phyloP scores from a whole-genome alignment of 2,797 vertebrate species.

The Aeoliscus strigatus region DNA sequence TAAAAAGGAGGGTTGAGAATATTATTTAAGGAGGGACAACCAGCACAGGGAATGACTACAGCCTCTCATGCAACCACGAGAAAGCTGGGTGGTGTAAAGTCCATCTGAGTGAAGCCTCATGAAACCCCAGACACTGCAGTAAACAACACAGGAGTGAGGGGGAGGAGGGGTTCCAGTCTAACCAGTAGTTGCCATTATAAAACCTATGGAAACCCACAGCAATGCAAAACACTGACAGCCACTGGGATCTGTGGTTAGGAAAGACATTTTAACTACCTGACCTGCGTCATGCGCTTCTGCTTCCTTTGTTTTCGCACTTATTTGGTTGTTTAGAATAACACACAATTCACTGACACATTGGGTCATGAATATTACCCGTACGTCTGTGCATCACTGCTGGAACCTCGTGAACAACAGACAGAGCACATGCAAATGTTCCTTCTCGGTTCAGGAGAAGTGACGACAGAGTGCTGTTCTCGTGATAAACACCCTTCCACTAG shows the following conservation, averaged over 20 bases:
- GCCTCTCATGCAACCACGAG: conserved; percentile 13
- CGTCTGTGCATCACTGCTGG: too few relatives aligned
- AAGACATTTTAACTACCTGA: conserved; percentile 35
- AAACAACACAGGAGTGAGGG: conserved; percentile 18
- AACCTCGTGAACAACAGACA: too few relatives aligned
- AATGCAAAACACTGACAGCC: conserved; percentile 38
- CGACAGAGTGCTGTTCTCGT: too few relatives aligned
- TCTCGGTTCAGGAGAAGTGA: too few relatives aligned
- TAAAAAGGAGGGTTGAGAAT: conserved; percentile 13
- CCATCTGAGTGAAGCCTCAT: conserved; percentile 2
- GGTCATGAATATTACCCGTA: conserved; percentile 9
- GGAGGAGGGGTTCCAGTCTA: conserved; percentile 36
- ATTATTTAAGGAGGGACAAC: conserved; percentile 6
- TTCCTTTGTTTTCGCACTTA: conserved; percentile 36
- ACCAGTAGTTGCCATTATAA: conserved; percentile 47
- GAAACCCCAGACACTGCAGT: conserved; percentile 16
- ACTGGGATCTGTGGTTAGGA: conserved; percentile 30
- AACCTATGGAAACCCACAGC: conserved; percentile 47
- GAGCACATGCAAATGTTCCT: too few relatives aligned
- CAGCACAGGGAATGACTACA: conserved; percentile 22
- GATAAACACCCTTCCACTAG: too few relatives aligned
- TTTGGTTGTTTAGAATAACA: conserved; percentile 11
- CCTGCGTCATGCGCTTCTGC: conserved; percentile 31
- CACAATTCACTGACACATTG: conserved; percentile 17
- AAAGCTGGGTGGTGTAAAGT: conserved; percentile 4